A percentile compares a stretch with the other conserved stretches of the same genome.
These are phyloP conservation scores for Cheiracanthium punctorium DNA, from an alignment of 2,888 invertebrate genomes.

Conservation along the genomic window DNA sequence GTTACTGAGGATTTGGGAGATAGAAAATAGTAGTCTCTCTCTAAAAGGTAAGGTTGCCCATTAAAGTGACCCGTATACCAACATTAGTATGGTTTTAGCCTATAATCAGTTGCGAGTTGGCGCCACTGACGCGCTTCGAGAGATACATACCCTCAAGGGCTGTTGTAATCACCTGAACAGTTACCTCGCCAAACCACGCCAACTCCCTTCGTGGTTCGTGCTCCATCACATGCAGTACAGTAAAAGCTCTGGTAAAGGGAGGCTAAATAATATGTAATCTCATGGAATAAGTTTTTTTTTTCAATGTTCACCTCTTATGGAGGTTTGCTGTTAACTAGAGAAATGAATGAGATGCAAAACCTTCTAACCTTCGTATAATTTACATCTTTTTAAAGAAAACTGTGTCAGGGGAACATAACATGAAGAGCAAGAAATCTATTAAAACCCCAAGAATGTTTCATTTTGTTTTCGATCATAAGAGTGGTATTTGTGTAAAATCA, in stretches of 20 bases:
- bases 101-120: constrained; percentile 60
- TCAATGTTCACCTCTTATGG: too few species aligned
- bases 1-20: constrained; percentile 34
- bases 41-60: constrained; percentile 38
- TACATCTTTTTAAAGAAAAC: too few species aligned
- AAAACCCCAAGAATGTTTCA: too few species aligned
- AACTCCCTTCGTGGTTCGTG: background rate
- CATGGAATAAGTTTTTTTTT: background rate
- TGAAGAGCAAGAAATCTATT: too few species aligned
- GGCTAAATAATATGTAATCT: background rate
- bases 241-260: background rate
- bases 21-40: constrained; percentile 31
- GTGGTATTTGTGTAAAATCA: too few species aligned
- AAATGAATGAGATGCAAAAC: too few species aligned
- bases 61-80: constrained; percentile 67
- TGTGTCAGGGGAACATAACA: too few species aligned
- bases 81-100: constrained; percentile 59
- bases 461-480: too few species aligned
- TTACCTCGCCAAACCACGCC: background rate
- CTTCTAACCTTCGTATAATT: too few species aligned
- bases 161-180: constrained; percentile 5
- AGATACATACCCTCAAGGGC: constrained; percentile 18
- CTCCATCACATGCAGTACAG: background rate
- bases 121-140: constrained; percentile 54
- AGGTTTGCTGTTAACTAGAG: too few species aligned